phyloP scores from a whole-genome alignment of 2,888 invertebrate species.

The Theristus sp. region DNA sequence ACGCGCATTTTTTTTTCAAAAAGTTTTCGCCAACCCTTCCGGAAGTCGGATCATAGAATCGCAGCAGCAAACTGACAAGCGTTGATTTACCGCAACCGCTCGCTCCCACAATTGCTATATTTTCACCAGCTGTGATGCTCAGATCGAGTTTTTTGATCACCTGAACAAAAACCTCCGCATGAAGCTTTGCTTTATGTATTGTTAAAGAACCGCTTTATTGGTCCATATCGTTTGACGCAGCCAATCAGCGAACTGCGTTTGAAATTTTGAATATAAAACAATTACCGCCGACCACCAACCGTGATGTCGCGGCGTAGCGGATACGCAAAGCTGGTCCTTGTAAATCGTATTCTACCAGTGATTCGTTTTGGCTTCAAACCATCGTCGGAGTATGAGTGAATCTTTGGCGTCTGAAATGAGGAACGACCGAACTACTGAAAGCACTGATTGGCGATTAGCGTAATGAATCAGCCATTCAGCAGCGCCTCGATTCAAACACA shows the following conservation, averaged over 20 bases:
- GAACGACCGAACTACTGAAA: too few relatives aligned
- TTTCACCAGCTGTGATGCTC: constrained; percentile 25
- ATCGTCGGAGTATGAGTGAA: constrained; percentile 34
- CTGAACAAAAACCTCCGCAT: not conserved
- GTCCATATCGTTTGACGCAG: too few relatives aligned
- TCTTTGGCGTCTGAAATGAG: constrained; percentile 29
- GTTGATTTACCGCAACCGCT: constrained; percentile 53
- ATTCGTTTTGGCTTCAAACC: constrained; percentile 35
- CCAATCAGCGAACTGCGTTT: too few relatives aligned
- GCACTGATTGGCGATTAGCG: too few relatives aligned
- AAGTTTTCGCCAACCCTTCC: too few relatives aligned
- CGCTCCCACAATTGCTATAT: constrained; percentile 39
- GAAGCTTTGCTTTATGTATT: too few relatives aligned
- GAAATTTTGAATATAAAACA: too few relatives aligned
- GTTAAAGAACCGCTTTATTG: too few relatives aligned
- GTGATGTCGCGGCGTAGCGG: constrained; percentile 54
- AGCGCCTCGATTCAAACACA: too few relatives aligned
- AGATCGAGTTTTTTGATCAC: not conserved
- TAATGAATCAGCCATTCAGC: too few relatives aligned
- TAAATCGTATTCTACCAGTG: constrained; percentile 43
- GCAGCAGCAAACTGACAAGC: constrained; percentile 55
- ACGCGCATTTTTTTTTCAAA: too few relatives aligned
- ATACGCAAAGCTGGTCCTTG: constrained; percentile 51
- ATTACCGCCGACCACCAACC: constrained; percentile 30
- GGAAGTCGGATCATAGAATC: constrained; percentile 45